Evolutionary conservation across 2,113 vertebrate genomes (phyloP), one percentile per base, ranked within the genome.

Genomic region (Corydoras maculifer): DNA sequence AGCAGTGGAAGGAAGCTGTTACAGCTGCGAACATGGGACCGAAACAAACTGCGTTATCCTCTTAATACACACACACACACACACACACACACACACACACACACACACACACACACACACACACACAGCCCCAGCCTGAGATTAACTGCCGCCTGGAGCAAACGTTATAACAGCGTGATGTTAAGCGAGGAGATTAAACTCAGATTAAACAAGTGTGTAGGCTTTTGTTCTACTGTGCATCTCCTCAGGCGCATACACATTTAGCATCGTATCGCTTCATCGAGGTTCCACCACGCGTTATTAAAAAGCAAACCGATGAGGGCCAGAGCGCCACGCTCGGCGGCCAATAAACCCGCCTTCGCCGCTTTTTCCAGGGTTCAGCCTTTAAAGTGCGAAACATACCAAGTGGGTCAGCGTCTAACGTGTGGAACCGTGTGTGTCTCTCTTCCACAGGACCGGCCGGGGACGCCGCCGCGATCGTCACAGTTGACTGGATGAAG

Each of bases 121-220:
- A 53, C 51, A 66, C 65, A 32, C 65, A 58, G n/a, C n/a, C 29
- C n/a, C 1, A 72, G 61, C 71, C 67, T 73, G 50, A 70, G 65
- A 76, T 84, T 80, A 86, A 78, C 75, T 69, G 3, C 15, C n/a
- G 60, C 58, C 62, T 58, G 62, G 61, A 59, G 70, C 71, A 59
- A 70, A 72, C 68, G 62, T 62, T 70, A 53, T 78, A 78, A 74
- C 80, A 60, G 81, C 74, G 78, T 63, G 73, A 80, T 67, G 65
- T 77, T 80, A 68, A 73, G 69, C 14, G 32, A 30, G 58, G 65
- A 78, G 82, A 85, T 85, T 87, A 81, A 81, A 78, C 69, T 6
- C 35, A 72, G 70, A 86, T 84, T 83, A 79, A 65, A 73, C 15
- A 35, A 58, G 35, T 54, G 70, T 70, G 70, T 65, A 74, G 69